A percentile compares a stretch with the other conserved stretches of the same genome.
Conservation (phyloP, 2,797 vertebrate genomes). For the Molossus molossus region DNA sequence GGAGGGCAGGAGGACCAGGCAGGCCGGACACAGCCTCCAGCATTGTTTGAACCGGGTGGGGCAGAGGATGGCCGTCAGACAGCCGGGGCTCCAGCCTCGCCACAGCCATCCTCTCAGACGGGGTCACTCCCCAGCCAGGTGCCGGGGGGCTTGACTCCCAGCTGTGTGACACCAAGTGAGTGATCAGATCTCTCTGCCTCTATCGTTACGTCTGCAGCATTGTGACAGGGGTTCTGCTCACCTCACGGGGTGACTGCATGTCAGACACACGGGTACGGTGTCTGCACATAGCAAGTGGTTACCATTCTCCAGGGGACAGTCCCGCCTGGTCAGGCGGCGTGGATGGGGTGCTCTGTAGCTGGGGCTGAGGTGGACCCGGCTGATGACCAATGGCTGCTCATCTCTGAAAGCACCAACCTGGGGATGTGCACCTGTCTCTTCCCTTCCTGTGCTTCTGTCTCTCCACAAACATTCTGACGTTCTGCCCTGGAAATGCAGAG, state of each 20-base stretch:
- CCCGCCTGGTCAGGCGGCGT: no score
- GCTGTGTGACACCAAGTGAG: neutral
- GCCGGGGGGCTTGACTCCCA: neutral
- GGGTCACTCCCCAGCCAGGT: neutral
- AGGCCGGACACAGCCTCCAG: neutral
- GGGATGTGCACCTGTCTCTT: no score
- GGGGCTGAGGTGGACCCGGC: no score
- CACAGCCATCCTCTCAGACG: neutral
- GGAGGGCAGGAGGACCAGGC: neutral
- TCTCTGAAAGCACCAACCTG: neutral
- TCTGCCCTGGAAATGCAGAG: neutral
- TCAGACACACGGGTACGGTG: neutral
- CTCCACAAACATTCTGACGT: no score
- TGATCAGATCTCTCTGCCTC: neutral
- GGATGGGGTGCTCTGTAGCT: no score
- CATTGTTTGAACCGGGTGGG: accelerated
- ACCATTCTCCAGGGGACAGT: no score
- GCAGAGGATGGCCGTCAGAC: neutral
- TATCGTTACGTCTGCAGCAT: neutral
- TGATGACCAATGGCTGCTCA: neutral
- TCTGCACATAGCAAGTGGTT: no score
- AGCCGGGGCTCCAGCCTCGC: no score
- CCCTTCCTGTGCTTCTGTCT: neutral
- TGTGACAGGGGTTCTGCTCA: neutral
- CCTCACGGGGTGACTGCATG: neutral